Percentiles rank a stretch among this genome's conserved stretches.
Conservation (phyloP, 2,113 vertebrate genomes). For the Ardeotis arabs region DNA sequence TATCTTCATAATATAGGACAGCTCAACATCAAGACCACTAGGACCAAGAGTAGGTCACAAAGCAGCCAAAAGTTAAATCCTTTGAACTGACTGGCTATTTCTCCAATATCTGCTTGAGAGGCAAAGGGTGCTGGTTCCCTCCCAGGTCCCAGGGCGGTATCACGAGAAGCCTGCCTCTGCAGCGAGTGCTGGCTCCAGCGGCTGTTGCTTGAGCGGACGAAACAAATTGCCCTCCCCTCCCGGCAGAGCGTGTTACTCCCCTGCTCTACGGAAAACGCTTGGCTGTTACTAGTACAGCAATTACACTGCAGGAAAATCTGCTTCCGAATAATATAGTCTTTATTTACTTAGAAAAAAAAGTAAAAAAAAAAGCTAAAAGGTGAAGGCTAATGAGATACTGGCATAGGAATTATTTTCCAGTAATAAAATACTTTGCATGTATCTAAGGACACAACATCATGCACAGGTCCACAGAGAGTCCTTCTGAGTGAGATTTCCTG, state of each 20-base stretch:
- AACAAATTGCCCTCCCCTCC: neutral
- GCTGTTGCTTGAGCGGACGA: accelerated
- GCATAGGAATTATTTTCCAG: neutral
- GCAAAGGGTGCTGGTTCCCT: neutral
- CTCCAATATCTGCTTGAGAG: neutral
- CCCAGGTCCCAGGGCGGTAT: neutral
- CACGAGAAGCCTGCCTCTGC: neutral
- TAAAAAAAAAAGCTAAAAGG: neutral
- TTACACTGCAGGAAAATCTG: neutral
- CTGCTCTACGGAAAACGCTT: accelerated
- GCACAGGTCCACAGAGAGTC: neutral
- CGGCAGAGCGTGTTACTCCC: accelerated
- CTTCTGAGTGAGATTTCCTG: neutral
- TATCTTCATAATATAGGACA: neutral
- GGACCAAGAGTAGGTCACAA: neutral
- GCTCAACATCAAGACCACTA: neutral
- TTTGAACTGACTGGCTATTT: neutral
- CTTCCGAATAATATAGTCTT: neutral
- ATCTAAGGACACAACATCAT: neutral
- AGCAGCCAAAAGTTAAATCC: neutral
- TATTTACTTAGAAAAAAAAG: neutral
- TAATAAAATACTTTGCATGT: neutral
- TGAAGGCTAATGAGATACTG: neutral
- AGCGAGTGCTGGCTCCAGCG: neutral
- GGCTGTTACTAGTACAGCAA: neutral